Evolutionary conservation across 2,797 vertebrate genomes (phyloP).

Genomic region (Aselliscus stoliczkanus): DNA sequence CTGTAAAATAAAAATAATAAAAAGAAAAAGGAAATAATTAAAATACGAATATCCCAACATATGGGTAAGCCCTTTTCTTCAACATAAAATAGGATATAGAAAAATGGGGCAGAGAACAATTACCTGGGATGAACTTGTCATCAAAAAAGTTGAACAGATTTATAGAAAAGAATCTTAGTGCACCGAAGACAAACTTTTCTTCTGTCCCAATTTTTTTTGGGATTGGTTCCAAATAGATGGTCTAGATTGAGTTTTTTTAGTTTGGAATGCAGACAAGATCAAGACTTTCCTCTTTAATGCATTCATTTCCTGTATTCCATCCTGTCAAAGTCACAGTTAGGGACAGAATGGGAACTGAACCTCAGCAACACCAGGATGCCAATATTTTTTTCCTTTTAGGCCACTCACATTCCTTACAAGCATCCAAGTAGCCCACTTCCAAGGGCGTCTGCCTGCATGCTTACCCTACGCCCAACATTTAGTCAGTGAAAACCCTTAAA

Average conservation of each 20-base stretch:
- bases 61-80: not conserved
- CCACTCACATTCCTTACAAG: not conserved
- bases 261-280: not conserved
- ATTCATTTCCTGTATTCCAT: not conserved
- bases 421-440: not conserved
- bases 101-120: not conserved
- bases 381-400: not conserved
- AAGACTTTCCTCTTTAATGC: not conserved
- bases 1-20: no score
- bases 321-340: not conserved
- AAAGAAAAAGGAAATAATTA: not conserved
- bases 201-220: constrained; percentile 1
- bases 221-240: constrained; percentile 33
- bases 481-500: not conserved
- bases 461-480: not conserved
- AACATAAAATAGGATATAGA: not conserved
- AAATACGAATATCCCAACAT: not conserved
- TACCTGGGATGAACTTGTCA: not conserved
- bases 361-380: not conserved
- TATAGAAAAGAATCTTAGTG: not conserved
- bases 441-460: not conserved
- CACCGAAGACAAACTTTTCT: not conserved
- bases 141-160: not conserved
- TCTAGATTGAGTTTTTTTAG: constrained; percentile 39
- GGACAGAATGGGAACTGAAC: not conserved